Evolutionary conservation across 2,113 vertebrate genomes (phyloP).

Genomic region (Castor canadensis): DNA sequence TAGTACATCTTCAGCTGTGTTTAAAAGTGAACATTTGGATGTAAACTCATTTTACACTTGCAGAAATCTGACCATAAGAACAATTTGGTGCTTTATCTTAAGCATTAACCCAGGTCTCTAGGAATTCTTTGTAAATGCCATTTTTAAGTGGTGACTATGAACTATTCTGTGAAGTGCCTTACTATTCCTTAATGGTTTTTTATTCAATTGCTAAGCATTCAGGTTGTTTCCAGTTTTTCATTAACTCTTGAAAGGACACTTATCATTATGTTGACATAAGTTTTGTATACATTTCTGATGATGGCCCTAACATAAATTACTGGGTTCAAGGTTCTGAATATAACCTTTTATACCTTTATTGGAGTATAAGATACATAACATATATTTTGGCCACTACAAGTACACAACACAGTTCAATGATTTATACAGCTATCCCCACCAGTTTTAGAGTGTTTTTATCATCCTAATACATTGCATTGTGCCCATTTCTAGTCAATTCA

Average conservation of each 20-base stretch:
- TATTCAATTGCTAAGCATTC: slow-evolving; percentile 16
- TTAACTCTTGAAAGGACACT: background rate
- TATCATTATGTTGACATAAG: background rate
- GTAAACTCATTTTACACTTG: background rate
- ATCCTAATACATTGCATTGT: background rate
- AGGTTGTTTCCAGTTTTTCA: slow-evolving; percentile 15
- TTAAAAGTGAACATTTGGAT: slow-evolving; percentile 20
- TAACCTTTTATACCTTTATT: slow-evolving; percentile 32
- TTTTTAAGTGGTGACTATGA: background rate
- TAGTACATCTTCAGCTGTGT: background rate
- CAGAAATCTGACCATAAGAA: slow-evolving; percentile 4
- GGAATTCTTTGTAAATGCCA: background rate
- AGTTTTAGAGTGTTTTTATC: slow-evolving; percentile 26
- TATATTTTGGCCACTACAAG: background rate
- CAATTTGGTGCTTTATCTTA: background rate
- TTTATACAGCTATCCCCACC: background rate
- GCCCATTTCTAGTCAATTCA: background rate
- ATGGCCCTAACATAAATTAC: background rate
- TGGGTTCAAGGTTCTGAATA: background rate
- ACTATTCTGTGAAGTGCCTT: background rate
- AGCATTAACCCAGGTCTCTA: background rate
- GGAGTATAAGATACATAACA: background rate
- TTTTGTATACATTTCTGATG: slow-evolving; percentile 18
- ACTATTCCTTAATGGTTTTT: background rate
- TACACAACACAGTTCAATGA: background rate